Evolutionary conservation across 2,113 vertebrate species (phyloP), one percentile per base, ranked within the genome.

Genomic region (Salvelinus alpinus): DNA sequence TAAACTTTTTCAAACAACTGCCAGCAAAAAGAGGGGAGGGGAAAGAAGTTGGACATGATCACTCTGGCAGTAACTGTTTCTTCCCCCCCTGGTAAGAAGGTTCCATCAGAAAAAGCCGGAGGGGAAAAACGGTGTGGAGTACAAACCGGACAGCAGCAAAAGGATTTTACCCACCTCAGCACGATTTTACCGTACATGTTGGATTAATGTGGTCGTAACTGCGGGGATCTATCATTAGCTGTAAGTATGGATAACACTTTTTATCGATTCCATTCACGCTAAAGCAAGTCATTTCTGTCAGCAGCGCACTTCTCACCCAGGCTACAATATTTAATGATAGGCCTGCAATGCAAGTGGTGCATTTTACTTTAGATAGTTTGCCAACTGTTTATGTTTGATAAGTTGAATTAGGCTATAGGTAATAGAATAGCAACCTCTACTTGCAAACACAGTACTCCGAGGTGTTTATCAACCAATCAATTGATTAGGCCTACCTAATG

Each of bases 151-250:
- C 59, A 11, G 62, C 66, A 38, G 66, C 31, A 31, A 64, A 16
- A 51, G 57, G 18, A 66, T 75, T 31, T 64, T 60, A 9, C 11
- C 22, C 62, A 47, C 62, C 72, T 60, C 44, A 76, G 73, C 47
- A 70, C 68, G 68, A 57, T 71, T 5, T 74, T 78, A 86, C 73
- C 67, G 71, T 66, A n/a, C 59, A 22, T 20, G 1, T 20, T 71
- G 89, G 90, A 93, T 93, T 91, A 82, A 93, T 93, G 91, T 81
- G 80, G 79, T 80, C 75, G 51, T 83, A 78, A 67, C 64, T 72
- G 57, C 71, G 74, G 77, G 91, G 92, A 93, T 75, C 82, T 70
- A 86, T 88, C 89, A 70, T 44, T 81, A 85, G 44, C 24, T 88
- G 71, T 89, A 93, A 92, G 93, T 94, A 93, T 74, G 91, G 20